Base-by-base conservation (phyloP, 2,113 vertebrate genomes). In the Chiloscyllium plagiosum region DNA sequence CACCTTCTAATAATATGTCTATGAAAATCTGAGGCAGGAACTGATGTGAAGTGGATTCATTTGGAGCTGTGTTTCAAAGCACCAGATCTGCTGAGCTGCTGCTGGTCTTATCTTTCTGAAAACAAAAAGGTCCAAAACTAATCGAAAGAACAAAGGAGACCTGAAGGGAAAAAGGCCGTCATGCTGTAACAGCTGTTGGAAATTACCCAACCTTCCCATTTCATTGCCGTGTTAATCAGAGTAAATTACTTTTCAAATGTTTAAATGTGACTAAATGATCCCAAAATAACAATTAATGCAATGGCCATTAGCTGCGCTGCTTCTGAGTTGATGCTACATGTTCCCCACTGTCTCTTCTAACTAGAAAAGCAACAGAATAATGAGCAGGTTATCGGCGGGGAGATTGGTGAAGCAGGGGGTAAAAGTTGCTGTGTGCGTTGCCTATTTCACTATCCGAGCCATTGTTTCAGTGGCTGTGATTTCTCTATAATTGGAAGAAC, bases 281-380 rank as follows among this genome's bases (percentile, higher is more conserved):
- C 87, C 87, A 61, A 89, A 89, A 89, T 89, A 89, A 56, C 50
- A 89, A 56, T 90, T 65, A 61, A n/a, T 90, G 26, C 87, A 90
- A 90, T n/a, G 52, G 52, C 52, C 52, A 33, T 6, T 90, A 65
- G 87, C 87, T 1, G 26, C 1, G 87, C 87, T n/a, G 29, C 52
- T n/a, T 90, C 52, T 65, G 87, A 61, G 26, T 33, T 10, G 26
- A 12, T 5, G 52, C 29, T 19, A n/a, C 8, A 61, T 33, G 50
- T 52, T 61, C 86, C 26, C 24, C 24, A 29, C 50, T 29, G 47
- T 56, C 12, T 56, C 5, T 56, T 17, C 29, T 12, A 61, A 33
- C 52, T 12, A 56, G 24, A 12, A 17, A 33, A 90, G 3, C 50
- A 29, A 13, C 26, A 90, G 61, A 61, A 33, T 65, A 17, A 17